Evolutionary conservation across 2,888 invertebrate genomes (phyloP).

Genomic region (Hirtodrosophila confusa): DNA sequence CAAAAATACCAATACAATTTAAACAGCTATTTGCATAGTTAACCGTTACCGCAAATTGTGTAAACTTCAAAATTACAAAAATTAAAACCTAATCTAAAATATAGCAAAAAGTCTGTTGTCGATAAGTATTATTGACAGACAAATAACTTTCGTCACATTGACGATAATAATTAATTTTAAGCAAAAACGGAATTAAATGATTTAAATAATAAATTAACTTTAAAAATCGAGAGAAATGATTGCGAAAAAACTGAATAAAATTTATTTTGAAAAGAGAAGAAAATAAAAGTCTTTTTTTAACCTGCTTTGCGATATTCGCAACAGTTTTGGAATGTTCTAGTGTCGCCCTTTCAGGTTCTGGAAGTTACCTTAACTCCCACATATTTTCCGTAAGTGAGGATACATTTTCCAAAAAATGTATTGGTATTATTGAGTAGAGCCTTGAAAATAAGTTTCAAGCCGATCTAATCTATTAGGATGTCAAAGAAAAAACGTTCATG

Average conservation of each 20-base stretch:
- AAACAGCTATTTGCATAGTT: slow-evolving; percentile 76
- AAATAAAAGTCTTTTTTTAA: background rate
- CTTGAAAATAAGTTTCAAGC: too few relatives aligned
- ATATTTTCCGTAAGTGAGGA: too few relatives aligned
- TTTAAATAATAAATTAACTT: slow-evolving; percentile 74
- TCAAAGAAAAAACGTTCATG: too few relatives aligned
- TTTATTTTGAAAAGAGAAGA: slow-evolving; percentile 79
- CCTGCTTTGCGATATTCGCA: too few relatives aligned
- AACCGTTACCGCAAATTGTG: slow-evolving; percentile 69
- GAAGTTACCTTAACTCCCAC: too few relatives aligned
- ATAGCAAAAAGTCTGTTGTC: slow-evolving; percentile 83
- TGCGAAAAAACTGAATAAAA: slow-evolving; percentile 76
- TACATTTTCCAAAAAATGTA: too few relatives aligned
- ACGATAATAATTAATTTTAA: slow-evolving; percentile 84
- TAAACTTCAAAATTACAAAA: slow-evolving; percentile 54
- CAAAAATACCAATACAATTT: slow-evolving; percentile 70
- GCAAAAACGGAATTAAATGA: slow-evolving; percentile 77
- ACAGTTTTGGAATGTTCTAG: too few relatives aligned
- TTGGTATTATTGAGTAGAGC: too few relatives aligned
- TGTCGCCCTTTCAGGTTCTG: too few relatives aligned
- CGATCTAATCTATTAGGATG: too few relatives aligned
- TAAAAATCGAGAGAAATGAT: slow-evolving; percentile 77
- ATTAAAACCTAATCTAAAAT: slow-evolving; percentile 52
- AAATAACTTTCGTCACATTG: slow-evolving; percentile 85
- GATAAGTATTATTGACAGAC: slow-evolving; percentile 84